Evolutionary conservation across 2,113 vertebrate genomes (phyloP).

Genomic region (Candoia aspera): DNA sequence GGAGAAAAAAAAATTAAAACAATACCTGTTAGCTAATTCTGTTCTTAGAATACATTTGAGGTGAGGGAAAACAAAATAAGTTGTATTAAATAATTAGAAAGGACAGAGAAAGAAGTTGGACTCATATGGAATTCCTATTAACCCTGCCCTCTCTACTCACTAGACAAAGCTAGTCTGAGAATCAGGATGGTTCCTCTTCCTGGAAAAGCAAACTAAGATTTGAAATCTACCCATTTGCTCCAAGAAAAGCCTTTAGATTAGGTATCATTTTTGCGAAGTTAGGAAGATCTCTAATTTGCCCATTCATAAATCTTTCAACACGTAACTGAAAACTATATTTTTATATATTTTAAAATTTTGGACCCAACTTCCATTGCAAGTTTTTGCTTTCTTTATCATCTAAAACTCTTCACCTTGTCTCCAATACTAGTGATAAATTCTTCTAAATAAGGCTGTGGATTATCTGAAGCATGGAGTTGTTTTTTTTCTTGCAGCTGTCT

Average conservation of each 20-base stretch:
- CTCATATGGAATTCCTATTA: not conserved
- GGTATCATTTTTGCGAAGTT: not conserved
- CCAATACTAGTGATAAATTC: conserved; percentile 59
- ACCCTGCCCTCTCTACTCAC: not conserved
- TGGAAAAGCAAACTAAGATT: not conserved
- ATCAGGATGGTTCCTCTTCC: not conserved
- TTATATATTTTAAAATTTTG: not conserved
- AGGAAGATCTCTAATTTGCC: not conserved
- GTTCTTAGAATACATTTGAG: not conserved
- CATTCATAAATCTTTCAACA: not conserved
- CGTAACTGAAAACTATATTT: not conserved
- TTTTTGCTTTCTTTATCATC: not conserved
- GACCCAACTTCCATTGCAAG: not conserved
- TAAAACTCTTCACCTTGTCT: conserved; percentile 74
- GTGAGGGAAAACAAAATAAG: not conserved
- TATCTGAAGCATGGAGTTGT: conserved; percentile 58
- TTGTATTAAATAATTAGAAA: not conserved
- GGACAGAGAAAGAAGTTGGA: not conserved
- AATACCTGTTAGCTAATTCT: not conserved
- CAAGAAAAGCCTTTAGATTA: not conserved
- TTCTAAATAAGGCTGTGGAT: conserved; percentile 72
- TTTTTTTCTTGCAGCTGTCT: conserved; percentile 82
- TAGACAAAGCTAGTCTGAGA: not conserved
- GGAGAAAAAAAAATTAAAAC: not conserved
- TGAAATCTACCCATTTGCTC: not conserved